A percentile compares a stretch with the other conserved stretches of the same genome.
Conservation (phyloP, 2,797 vertebrate species). For the Liasis olivaceus region DNA sequence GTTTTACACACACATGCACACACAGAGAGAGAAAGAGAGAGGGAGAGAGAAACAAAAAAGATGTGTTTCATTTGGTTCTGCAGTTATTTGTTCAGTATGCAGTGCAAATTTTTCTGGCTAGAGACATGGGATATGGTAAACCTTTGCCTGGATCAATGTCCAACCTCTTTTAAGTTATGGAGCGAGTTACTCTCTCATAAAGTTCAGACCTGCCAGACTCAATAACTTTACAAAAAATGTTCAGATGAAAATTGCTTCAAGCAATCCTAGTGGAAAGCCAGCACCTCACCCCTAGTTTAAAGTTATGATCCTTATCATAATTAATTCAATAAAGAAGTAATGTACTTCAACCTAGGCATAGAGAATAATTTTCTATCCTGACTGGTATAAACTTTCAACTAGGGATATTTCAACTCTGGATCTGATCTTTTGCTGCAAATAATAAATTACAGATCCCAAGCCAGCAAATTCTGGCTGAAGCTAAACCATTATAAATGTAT, state of each 20-base stretch:
- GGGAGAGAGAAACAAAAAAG: background rate
- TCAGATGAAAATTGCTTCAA: constrained; percentile 92
- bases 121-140: constrained; percentile 84
- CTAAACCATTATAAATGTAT: constrained; percentile 69
- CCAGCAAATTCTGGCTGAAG: constrained; percentile 67
- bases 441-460: constrained; percentile 89
- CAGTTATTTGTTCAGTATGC: constrained; percentile 93
- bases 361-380: constrained; percentile 86
- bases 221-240: constrained; percentile 91
- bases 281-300: constrained; percentile 97
- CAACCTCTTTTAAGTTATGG: constrained; percentile 93
- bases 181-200: constrained; percentile 93
- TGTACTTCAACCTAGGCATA: constrained; percentile 94
- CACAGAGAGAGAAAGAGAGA: constrained; percentile 51
- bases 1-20: constrained; percentile 56
- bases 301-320: constrained; percentile 99
- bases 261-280: constrained; percentile 90
- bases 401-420: constrained; percentile 85
- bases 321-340: constrained; percentile 99
- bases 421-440: constrained; percentile 84
- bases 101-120: constrained; percentile 96
- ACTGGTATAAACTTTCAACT: constrained; percentile 88
- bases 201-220: constrained; percentile 99
- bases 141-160: constrained; percentile 90
- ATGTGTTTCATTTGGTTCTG: constrained; percentile 76